phyloP scores from a whole-genome alignment of 2,888 invertebrate genomes.

The Chrysolina oricalcia region DNA sequence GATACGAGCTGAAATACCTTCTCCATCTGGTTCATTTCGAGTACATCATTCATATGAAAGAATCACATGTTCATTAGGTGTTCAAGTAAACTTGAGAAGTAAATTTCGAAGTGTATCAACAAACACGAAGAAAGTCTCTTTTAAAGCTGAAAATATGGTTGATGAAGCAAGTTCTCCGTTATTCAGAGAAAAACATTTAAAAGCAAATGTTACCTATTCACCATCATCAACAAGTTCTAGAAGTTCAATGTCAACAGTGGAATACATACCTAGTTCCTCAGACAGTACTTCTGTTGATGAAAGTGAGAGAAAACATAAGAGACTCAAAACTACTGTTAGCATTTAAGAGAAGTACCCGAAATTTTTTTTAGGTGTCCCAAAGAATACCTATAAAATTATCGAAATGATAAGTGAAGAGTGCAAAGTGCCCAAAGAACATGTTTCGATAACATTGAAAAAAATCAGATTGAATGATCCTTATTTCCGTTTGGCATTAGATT shows the following conservation, averaged over 20 bases:
- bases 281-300: neutral
- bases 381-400: neutral
- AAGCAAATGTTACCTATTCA: neutral
- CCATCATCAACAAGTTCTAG: neutral
- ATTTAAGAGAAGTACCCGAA: neutral
- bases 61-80: too few species aligned
- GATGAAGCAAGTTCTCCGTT: constrained; percentile 1
- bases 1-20: too few species aligned
- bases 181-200: neutral
- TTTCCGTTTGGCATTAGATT: neutral
- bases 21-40: too few species aligned
- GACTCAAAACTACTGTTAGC: neutral
- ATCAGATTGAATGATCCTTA: neutral
- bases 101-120: too few species aligned
- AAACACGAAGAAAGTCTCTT: too few species aligned
- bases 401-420: constrained; percentile 1
- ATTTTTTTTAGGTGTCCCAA: neutral
- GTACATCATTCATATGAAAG: neutral
- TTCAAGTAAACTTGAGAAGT: too few species aligned
- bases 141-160: neutral
- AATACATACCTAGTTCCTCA: neutral
- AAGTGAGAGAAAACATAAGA: neutral
- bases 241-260: neutral
- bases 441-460: neutral
- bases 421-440: neutral